phyloP scores from a whole-genome alignment of 2,113 vertebrate genomes.

The Saguinus midas region DNA sequence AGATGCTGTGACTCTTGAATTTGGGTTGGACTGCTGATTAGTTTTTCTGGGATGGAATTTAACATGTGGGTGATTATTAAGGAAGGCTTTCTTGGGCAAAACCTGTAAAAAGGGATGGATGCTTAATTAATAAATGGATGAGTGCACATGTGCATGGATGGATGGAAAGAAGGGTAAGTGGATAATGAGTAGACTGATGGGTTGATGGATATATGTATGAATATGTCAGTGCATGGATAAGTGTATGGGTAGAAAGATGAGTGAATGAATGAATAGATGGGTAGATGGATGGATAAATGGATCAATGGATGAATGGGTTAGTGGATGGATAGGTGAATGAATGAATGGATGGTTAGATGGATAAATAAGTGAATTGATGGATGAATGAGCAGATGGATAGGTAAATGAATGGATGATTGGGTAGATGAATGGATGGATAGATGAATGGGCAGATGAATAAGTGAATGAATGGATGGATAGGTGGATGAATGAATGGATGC shows the following conservation, averaged over 20 bases:
- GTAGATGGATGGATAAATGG: no score
- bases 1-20: neutral
- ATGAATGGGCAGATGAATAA: no score
- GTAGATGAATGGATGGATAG: neutral
- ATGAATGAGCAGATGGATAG: neutral
- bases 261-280: no score
- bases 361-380: neutral
- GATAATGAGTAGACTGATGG: neutral
- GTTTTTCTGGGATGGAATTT: neutral
- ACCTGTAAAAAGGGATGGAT: neutral
- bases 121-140: neutral
- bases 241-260: neutral
- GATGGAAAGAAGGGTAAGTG: neutral
- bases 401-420: neutral
- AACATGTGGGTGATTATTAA: neutral
- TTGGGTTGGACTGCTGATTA: neutral
- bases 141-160: neutral
- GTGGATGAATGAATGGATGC: neutral
- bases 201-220: neutral
- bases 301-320: no score
- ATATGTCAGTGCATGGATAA: neutral
- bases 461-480: neutral
- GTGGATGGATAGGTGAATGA: neutral
- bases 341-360: no score
- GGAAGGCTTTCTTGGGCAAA: neutral